phyloP scores from a whole-genome alignment of 2,888 invertebrate genomes.

The Apodemia zela region DNA sequence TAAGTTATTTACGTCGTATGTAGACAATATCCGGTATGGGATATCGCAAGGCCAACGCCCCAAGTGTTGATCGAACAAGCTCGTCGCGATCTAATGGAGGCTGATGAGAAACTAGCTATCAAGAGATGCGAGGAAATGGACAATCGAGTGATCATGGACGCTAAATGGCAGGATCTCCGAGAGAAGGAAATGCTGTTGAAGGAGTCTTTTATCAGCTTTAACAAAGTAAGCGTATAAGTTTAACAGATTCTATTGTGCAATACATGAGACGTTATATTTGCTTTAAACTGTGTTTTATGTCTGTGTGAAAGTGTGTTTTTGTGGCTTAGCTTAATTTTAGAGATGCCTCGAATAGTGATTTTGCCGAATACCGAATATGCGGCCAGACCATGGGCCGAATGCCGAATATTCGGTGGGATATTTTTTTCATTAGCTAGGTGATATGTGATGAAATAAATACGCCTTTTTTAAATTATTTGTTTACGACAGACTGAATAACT shows the following conservation, averaged over 20 bases:
- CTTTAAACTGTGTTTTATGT: too few species aligned
- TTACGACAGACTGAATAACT: too few species aligned
- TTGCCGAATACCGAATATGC: too few species aligned
- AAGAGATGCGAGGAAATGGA: conserved; percentile 64
- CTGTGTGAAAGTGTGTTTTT: too few species aligned
- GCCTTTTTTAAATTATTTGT: too few species aligned
- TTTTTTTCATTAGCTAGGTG: too few species aligned
- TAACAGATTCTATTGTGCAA: neutral
- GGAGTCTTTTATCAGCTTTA: conserved; percentile 82
- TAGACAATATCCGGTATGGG: conserved; percentile 83
- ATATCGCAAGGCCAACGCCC: conserved; percentile 77
- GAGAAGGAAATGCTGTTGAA: conserved; percentile 74
- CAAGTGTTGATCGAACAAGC: conserved; percentile 77
- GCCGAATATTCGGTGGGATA: too few species aligned
- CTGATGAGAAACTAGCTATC: conserved; percentile 64
- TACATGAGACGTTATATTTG: neutral
- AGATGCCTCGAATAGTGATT: too few species aligned
- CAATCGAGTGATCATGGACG: conserved; percentile 66
- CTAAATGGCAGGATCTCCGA: conserved; percentile 78
- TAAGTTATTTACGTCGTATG: conserved; percentile 17
- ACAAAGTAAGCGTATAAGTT: conserved; percentile 56
- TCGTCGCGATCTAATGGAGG: conserved; percentile 71
- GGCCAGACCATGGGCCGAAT: too few species aligned
- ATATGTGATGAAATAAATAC: too few species aligned
- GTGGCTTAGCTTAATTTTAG: too few species aligned